These are phyloP conservation scores for Recurvirostra avosetta DNA, from an alignment of 2,113 vertebrate species.

Conservation along the genomic window DNA sequence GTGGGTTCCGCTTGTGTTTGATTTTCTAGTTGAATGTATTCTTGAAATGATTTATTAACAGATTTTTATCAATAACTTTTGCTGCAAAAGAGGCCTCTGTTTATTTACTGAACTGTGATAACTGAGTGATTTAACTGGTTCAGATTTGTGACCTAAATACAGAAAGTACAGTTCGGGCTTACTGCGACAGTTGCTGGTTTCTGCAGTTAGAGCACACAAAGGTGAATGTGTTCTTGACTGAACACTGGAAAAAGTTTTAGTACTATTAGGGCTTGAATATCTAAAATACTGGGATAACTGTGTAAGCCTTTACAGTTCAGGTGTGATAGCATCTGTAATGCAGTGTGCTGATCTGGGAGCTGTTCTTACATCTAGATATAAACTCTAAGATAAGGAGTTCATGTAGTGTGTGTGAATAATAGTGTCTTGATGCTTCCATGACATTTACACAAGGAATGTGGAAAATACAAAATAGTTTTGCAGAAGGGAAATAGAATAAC, in stretches of 20 bases:
- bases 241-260: not conserved
- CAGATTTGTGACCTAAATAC: not conserved
- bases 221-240: not conserved
- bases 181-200: not conserved
- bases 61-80: not conserved
- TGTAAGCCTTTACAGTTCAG: not conserved
- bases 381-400: not conserved
- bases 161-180: not conserved
- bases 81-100: not conserved
- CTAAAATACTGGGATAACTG: not conserved
- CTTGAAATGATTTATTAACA: not conserved
- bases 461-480: not conserved
- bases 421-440: not conserved
- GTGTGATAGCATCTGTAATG: fast-evolving
- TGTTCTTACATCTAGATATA: not conserved
- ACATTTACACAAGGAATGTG: not conserved
- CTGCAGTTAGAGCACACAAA: fast-evolving
- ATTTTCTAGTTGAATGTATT: not conserved
- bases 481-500: not conserved
- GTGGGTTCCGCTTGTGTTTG: not conserved
- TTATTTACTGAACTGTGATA: not conserved
- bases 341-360: not conserved
- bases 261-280: not conserved
- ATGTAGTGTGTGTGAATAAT: not conserved
- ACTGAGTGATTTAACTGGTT: not conserved